Evolutionary conservation across 2,888 invertebrate genomes (phyloP), one percentile per base, ranked within the genome.

Genomic region (Cetonia aurata): DNA sequence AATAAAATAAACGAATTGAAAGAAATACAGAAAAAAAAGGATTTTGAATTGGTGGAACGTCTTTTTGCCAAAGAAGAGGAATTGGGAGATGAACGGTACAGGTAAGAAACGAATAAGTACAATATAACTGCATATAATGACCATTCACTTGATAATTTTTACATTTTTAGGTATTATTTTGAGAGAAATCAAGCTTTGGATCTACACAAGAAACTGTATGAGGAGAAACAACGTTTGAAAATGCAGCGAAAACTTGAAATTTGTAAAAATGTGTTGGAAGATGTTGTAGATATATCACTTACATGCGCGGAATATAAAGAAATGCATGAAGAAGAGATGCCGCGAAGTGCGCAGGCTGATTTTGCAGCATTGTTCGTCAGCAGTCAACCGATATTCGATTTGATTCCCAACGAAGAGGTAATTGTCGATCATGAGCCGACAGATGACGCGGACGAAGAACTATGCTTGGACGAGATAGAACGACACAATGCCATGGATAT

Each of bases 321-420:
- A 67, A 73, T 84, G 9, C 83, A 81, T 71, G 78, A 79, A 6
- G 77, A 78, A 19, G 83, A 85, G 9, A 85, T 89, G 42, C 86
- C 89, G 0, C 77, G 82, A 55, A 82, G 85, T 71, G 84, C 87
- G 71, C 85, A 87, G 77, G 85, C 86, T 59, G 86, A 89, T 76
- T 89, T 90, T 88, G 88, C 87, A 78, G 82, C 82, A 17, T 81
- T 90, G 53, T 91, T 89, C 78, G 82, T 86, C 53, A 87, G 86
- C 75, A 84, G 85, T 44, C 86, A 89, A 76, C 86, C 89, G 3
- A 86, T 90, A 70, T 86, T 88, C 77, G 87, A 87, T 74, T 79
- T 85, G 65, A 73, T 87, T 2, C 81, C 85, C 33, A 85, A 87
- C 13, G 80, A 41, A 37, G 72, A 72, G 33, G 60, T 48, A 10